Percentiles rank a stretch among this genome's conserved stretches.
Conservation (phyloP, 2,888 invertebrate genomes). For the Agrenia bidenticulata region DNA sequence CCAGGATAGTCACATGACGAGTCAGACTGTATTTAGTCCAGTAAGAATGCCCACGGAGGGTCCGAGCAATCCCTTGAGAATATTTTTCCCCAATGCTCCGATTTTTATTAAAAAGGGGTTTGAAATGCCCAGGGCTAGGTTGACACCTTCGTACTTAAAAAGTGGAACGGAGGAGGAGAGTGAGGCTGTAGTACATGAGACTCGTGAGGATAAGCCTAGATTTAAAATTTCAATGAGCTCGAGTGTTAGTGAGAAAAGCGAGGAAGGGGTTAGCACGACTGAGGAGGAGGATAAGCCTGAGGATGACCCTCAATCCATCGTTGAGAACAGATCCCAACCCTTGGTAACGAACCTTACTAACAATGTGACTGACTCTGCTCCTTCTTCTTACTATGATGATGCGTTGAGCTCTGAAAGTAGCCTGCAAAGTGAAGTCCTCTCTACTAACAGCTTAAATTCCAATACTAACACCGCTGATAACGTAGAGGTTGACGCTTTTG, state of each 20-base stretch:
- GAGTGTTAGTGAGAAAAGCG: background rate
- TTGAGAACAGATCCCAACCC: too few relatives aligned
- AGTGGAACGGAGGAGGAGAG: too few relatives aligned
- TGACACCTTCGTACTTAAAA: too few relatives aligned
- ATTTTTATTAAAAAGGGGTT: background rate
- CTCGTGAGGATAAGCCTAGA: background rate
- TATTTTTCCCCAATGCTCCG: slow-evolving; percentile 10
- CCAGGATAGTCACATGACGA: background rate
- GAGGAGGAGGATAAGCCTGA: too few relatives aligned
- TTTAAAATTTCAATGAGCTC: slow-evolving; percentile 1
- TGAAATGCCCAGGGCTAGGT: too few relatives aligned
- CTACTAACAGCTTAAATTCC: slow-evolving; percentile 11
- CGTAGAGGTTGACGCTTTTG: slow-evolving; percentile 5
- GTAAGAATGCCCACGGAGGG: background rate
- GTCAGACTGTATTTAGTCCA: slow-evolving; percentile 8
- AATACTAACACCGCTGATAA: slow-evolving; percentile 11
- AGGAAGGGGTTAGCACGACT: too few relatives aligned
- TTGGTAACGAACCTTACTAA: too few relatives aligned
- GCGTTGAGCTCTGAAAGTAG: background rate
- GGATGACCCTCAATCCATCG: too few relatives aligned
- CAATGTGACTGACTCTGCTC: too few relatives aligned
- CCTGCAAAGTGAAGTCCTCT: background rate
- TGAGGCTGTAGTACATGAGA: too few relatives aligned
- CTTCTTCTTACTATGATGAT: too few relatives aligned
- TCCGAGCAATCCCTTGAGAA: background rate